Evolutionary conservation across 2,797 vertebrate species (phyloP).

Genomic region (Lagodon rhomboides): DNA sequence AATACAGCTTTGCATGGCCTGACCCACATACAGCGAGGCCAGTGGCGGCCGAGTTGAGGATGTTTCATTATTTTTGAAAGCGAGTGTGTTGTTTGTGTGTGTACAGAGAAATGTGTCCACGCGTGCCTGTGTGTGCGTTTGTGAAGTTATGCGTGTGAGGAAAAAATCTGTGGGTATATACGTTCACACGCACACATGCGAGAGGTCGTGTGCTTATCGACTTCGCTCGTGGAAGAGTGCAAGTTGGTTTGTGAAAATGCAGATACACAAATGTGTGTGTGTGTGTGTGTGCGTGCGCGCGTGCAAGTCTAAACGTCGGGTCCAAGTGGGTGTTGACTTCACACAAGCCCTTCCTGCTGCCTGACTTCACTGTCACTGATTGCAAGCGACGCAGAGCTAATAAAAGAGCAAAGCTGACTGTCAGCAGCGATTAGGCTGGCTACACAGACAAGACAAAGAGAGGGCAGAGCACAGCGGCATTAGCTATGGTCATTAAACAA

Average conservation of each 20-base stretch:
- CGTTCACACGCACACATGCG: conserved; percentile 2
- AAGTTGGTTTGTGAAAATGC: conserved; percentile 29
- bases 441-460: conserved; percentile 93
- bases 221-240: not conserved
- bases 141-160: not conserved
- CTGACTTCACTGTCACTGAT: conserved; percentile 94
- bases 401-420: conserved; percentile 97
- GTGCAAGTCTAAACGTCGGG: conserved; percentile 52
- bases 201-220: conserved; percentile 25
- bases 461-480: conserved; percentile 87
- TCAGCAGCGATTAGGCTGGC: conserved; percentile 93
- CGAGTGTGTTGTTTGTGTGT: conserved; percentile 3
- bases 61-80: conserved; percentile 65
- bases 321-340: conserved; percentile 86
- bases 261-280: conserved; percentile 21
- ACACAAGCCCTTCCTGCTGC: conserved; percentile 93
- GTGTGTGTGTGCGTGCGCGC: conserved; percentile 32
- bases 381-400: conserved; percentile 94
- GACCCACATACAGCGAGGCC: conserved; percentile 86
- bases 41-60: conserved; percentile 50
- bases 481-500: conserved; percentile 93
- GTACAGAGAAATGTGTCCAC: conserved; percentile 11
- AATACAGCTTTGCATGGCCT: conserved; percentile 86
- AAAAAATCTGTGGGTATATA: not conserved
- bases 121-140: conserved; percentile 19